These are phyloP conservation scores for Asarcornis scutulata DNA, from an alignment of 2,113 vertebrate species.

Conservation along the genomic window DNA sequence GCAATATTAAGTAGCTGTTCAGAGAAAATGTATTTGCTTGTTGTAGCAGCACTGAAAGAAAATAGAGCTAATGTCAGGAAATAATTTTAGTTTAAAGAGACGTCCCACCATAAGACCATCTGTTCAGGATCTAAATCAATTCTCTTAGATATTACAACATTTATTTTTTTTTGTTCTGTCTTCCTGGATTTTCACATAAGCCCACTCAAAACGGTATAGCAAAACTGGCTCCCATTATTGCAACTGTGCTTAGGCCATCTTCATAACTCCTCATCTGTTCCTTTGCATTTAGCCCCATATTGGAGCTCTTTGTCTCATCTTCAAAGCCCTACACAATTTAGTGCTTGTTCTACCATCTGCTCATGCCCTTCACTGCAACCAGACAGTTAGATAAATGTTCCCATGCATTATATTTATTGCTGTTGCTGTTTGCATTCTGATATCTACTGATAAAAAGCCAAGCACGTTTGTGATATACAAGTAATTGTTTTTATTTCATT, in stretches of 20 bases:
- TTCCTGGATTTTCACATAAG: not conserved
- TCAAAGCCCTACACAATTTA: not conserved
- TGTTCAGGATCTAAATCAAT: not conserved
- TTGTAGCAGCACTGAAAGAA: not conserved
- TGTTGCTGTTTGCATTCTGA: not conserved
- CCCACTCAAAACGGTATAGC: not conserved
- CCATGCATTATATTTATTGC: not conserved
- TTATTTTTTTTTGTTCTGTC: not conserved
- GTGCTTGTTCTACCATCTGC: not conserved
- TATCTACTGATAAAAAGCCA: not conserved
- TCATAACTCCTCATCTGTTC: not conserved
- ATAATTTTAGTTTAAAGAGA: slow-evolving; percentile 10
- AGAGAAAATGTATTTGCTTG: not conserved
- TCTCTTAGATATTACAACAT: not conserved
- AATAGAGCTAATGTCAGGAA: not conserved
- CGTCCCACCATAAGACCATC: not conserved
- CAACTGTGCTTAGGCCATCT: not conserved
- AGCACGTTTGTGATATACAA: not conserved
- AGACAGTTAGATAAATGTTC: not conserved
- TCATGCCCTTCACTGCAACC: not conserved
- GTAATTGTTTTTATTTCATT: slow-evolving; percentile 27
- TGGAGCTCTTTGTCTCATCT: slow-evolving; percentile 10
- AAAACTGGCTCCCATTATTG: not conserved
- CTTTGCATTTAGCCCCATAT: not conserved
- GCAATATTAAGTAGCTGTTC: not conserved